These are phyloP conservation scores for Nemotelus pantherinus DNA, from an alignment of 2,888 invertebrate species.

Conservation along the genomic window DNA sequence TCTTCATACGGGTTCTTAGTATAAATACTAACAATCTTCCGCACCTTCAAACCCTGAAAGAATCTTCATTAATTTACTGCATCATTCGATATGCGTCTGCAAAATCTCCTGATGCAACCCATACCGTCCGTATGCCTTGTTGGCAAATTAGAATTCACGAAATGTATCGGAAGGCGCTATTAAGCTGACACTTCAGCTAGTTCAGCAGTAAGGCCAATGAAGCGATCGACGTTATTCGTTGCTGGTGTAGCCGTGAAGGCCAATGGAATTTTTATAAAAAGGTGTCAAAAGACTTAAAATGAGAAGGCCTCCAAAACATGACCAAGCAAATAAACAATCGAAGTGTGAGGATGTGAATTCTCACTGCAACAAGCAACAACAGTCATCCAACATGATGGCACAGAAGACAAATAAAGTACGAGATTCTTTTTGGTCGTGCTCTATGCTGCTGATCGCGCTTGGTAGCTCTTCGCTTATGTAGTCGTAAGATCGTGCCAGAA, in stretches of 20 bases:
- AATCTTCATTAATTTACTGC: no score
- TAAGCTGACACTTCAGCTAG: slow-evolving; percentile 32
- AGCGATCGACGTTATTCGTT: slow-evolving; percentile 8
- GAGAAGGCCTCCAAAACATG: neutral
- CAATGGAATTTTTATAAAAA: slow-evolving; percentile 38
- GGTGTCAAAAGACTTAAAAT: slow-evolving; percentile 32
- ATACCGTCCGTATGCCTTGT: slow-evolving; percentile 5
- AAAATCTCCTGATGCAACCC: no score
- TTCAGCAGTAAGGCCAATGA: slow-evolving; percentile 3
- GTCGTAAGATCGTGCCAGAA: slow-evolving; percentile 15
- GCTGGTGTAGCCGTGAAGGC: neutral
- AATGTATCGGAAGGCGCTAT: slow-evolving; percentile 38
- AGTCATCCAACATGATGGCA: neutral
- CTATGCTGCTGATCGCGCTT: slow-evolving; percentile 2
- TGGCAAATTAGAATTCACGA: slow-evolving; percentile 44
- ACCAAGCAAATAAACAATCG: neutral
- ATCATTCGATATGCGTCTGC: no score
- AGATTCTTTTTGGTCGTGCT: slow-evolving; percentile 9
- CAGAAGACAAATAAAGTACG: neutral
- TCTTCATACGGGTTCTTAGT: no score
- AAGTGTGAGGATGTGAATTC: slow-evolving; percentile 17
- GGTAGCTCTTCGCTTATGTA: neutral
- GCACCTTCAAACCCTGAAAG: no score
- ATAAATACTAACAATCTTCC: no score
- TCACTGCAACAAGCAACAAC: neutral